Conservation (phyloP, 2,888 invertebrate genomes). For the Leptinotarsa rubiginosa region DNA sequence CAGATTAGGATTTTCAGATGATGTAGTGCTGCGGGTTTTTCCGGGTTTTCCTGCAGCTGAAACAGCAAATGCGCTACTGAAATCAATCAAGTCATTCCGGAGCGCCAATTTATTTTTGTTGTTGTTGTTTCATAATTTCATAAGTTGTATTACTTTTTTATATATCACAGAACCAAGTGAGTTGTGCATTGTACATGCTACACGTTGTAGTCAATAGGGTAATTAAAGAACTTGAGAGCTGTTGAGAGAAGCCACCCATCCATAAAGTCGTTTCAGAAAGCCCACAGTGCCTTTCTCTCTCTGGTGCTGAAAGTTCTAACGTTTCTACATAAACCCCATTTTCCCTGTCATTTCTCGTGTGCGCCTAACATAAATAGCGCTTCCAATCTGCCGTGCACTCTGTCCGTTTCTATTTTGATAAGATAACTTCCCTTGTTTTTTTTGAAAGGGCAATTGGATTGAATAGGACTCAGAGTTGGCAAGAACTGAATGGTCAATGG, state of each 20-base stretch:
- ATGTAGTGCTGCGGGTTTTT: too few relatives aligned
- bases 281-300: conserved; percentile 55
- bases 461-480: background rate
- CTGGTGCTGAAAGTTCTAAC: conserved; percentile 58
- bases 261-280: conserved; percentile 53
- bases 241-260: conserved; percentile 47
- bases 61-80: too few relatives aligned
- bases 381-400: conserved; percentile 38
- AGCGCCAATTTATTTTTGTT: too few relatives aligned
- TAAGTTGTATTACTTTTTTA: too few relatives aligned
- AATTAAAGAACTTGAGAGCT: conserved; percentile 49
- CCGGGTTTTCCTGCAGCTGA: too few relatives aligned
- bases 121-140: too few relatives aligned
- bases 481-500: too few relatives aligned
- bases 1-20: too few relatives aligned
- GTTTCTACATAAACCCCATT: conserved; percentile 61
- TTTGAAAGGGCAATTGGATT: background rate
- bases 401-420: conserved; percentile 40
- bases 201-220: conserved; percentile 41
- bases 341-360: conserved; percentile 63
- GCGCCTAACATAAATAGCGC: conserved; percentile 57
- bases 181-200: background rate
- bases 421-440: conserved; percentile 27
- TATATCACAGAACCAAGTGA: too few relatives aligned
- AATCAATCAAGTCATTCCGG: too few relatives aligned